A percentile compares a stretch with the other conserved stretches of the same genome.
phyloP scores from a whole-genome alignment of 2,113 vertebrate species.

The Sterna hirundo region DNA sequence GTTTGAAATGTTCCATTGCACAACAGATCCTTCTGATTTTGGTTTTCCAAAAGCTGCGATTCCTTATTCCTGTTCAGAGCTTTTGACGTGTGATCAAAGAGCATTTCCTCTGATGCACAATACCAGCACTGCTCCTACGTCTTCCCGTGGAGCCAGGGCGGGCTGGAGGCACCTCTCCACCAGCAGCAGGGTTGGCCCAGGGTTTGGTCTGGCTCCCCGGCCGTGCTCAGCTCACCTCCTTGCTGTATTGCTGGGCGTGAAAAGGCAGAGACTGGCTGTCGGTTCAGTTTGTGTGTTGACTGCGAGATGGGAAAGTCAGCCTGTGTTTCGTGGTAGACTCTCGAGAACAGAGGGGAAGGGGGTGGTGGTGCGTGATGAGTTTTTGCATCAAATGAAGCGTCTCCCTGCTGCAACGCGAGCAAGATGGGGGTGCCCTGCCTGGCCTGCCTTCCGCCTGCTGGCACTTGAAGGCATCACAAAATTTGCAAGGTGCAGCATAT shows the following conservation, averaged over 20 bases:
- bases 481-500: not conserved
- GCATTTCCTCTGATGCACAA: not conserved
- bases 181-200: not conserved
- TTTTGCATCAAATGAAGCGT: not conserved
- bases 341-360: fast-evolving
- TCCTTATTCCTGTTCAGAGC: not conserved
- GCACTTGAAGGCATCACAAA: not conserved
- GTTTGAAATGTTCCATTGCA: not conserved
- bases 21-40: not conserved
- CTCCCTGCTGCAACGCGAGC: not conserved
- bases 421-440: not conserved
- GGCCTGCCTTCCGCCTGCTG: not conserved
- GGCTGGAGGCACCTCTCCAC: not conserved
- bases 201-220: not conserved
- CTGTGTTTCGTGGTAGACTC: not conserved
- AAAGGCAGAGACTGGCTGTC: not conserved
- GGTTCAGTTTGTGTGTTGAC: not conserved
- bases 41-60: not conserved
- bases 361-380: fast-evolving
- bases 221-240: not conserved
- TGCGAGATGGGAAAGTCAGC: not conserved
- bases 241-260: no score
- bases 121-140: not conserved
- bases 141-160: not conserved
- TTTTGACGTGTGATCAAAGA: not conserved